Percentiles rank a stretch among this genome's conserved stretches.
These are phyloP conservation scores for Daboia siamensis DNA, from an alignment of 2,113 vertebrate genomes.

Conservation along the genomic window DNA sequence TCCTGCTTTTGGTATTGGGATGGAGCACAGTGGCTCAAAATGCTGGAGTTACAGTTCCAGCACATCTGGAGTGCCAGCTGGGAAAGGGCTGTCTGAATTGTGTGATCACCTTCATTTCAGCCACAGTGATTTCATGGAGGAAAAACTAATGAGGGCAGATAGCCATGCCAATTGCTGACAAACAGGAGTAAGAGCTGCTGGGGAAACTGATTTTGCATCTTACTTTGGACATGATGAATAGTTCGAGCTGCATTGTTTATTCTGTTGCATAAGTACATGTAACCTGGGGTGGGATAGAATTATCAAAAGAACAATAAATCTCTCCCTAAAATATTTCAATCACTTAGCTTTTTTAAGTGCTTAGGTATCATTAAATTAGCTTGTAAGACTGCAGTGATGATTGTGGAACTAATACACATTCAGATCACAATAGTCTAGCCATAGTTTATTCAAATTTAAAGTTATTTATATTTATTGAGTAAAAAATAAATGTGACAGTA, in stretches of 20 bases:
- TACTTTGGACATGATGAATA: background rate
- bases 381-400: background rate
- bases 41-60: background rate
- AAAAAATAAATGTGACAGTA: rapidly evolving
- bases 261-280: background rate
- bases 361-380: background rate
- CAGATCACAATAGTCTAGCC: background rate
- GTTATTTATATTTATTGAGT: background rate
- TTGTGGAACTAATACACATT: background rate
- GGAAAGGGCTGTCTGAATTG: background rate
- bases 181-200: background rate
- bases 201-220: background rate
- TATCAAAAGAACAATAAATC: slow-evolving; percentile 4
- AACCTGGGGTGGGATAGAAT: background rate
- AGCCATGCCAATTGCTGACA: background rate
- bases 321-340: background rate
- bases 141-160: background rate
- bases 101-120: background rate
- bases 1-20: background rate
- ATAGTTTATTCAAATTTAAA: background rate
- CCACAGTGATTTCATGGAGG: background rate
- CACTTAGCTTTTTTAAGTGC: rapidly evolving
- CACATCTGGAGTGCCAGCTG: background rate
- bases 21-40: background rate
- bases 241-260: background rate